Percentiles rank a stretch among this genome's conserved stretches.
Evolutionary conservation across 1,140 invertebrate genomes (phyloP).

Genomic region (Pinna nobilis): DNA sequence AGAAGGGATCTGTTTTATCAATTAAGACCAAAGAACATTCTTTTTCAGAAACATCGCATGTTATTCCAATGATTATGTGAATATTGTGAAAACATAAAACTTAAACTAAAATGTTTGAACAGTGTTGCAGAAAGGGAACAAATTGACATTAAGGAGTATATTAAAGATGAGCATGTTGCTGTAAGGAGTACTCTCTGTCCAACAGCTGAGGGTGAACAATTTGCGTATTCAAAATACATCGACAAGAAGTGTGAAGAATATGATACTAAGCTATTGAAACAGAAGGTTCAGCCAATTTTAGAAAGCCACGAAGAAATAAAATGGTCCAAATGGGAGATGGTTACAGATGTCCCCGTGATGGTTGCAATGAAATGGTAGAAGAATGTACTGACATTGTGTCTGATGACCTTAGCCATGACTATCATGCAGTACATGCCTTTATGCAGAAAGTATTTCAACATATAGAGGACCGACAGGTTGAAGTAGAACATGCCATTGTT

Average conservation of each 20-base stretch:
- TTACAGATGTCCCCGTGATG: conserved; percentile 9
- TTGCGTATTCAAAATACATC: conserved; percentile 12
- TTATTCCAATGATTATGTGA: conserved; percentile 31
- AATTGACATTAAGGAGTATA: conserved; percentile 2
- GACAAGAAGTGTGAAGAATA: conserved; percentile 11
- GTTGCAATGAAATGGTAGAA: conserved; percentile 18
- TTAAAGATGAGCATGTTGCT: conserved; percentile 1
- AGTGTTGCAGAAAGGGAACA: conserved; percentile 18
- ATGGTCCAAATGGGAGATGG: too few relatives aligned
- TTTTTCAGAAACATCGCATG: conserved; percentile 13
- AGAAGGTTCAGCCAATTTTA: too few relatives aligned
- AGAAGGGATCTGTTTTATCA: conserved; percentile 7
- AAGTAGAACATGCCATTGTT: background rate
- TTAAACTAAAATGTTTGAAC: conserved; percentile 14
- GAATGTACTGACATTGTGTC: conserved; percentile 13
- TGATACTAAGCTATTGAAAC: too few relatives aligned
- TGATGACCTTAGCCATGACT: conserved; percentile 27
- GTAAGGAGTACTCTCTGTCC: background rate
- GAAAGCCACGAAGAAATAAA: too few relatives aligned
- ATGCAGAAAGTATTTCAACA: background rate
- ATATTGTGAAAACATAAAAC: conserved; percentile 29
- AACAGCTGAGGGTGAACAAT: background rate
- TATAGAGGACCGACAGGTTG: background rate
- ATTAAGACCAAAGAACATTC: conserved; percentile 13
- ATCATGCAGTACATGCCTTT: conserved; percentile 23